These are phyloP conservation scores for Tetragonisca angustula DNA, from an alignment of 2,888 invertebrate species.

Conservation along the genomic window DNA sequence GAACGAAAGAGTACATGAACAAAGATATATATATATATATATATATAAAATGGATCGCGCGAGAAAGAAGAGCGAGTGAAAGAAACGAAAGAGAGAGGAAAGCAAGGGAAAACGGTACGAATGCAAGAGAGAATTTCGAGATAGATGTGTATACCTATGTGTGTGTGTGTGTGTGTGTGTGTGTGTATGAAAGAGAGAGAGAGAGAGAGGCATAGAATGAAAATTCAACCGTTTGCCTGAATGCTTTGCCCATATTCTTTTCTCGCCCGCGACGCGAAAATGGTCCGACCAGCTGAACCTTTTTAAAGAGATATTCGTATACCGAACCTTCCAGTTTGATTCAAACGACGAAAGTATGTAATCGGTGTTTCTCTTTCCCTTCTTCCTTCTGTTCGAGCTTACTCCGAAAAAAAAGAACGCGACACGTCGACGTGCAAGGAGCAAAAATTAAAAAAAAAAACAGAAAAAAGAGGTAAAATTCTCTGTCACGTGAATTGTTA, in stretches of 20 bases:
- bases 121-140: slow-evolving; percentile 28
- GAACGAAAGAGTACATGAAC: not conserved
- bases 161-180: not conserved
- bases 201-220: slow-evolving; percentile 28
- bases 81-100: not conserved
- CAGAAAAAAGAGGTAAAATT: not conserved
- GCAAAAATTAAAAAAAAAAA: not conserved
- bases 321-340: slow-evolving; percentile 38
- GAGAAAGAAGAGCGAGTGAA: slow-evolving; percentile 36
- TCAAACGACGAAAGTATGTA: slow-evolving; percentile 20
- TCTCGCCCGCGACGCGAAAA: slow-evolving; percentile 38
- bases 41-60: not conserved
- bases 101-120: not conserved
- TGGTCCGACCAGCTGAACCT: slow-evolving; percentile 24
- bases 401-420: not conserved
- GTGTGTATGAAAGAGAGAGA: slow-evolving; percentile 7
- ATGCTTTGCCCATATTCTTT: slow-evolving; percentile 66
- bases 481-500: not conserved
- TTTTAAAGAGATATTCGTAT: slow-evolving; percentile 30
- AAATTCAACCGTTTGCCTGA: slow-evolving; percentile 59
- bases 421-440: slow-evolving; percentile 6
- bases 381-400: slow-evolving; percentile 33
- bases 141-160: not conserved
- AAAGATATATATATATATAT: not conserved
- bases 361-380: slow-evolving; percentile 27